These are phyloP conservation scores for Carcina quercana DNA, from an alignment of 2,888 invertebrate genomes.

Conservation along the genomic window DNA sequence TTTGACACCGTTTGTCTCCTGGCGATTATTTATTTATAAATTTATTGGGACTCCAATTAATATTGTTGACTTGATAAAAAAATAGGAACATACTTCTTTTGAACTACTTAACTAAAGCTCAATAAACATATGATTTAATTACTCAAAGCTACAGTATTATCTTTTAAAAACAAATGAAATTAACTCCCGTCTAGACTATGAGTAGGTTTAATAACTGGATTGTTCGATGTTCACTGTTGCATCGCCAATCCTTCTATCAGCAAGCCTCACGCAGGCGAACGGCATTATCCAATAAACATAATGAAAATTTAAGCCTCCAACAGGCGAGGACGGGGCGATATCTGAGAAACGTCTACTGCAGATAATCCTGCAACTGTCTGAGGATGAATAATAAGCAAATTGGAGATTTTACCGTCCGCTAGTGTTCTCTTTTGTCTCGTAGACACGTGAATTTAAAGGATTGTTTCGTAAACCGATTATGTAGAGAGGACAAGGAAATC, in stretches of 20 bases:
- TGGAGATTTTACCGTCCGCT: too few species aligned
- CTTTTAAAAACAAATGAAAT: too few species aligned
- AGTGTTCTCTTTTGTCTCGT: too few species aligned
- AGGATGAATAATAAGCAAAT: slow-evolving; percentile 47
- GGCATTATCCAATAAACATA: slow-evolving; percentile 73
- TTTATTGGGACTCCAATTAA: slow-evolving; percentile 2
- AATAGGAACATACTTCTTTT: background rate
- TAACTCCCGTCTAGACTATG: too few species aligned
- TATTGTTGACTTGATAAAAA: background rate
- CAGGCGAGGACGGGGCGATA: slow-evolving; percentile 44
- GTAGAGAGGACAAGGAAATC: too few species aligned
- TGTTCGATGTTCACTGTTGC: slow-evolving; percentile 70
- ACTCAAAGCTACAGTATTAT: too few species aligned
- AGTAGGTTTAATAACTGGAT: too few species aligned
- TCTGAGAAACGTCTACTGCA: slow-evolving; percentile 59
- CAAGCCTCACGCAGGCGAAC: slow-evolving; percentile 52
- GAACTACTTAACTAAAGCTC: background rate
- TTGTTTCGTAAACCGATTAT: too few species aligned
- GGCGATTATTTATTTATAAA: slow-evolving; percentile 14
- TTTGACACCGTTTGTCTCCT: too few species aligned
- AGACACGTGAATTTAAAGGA: too few species aligned
- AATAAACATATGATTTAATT: too few species aligned
- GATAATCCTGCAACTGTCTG: slow-evolving; percentile 54
- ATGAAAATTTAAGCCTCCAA: slow-evolving; percentile 72
- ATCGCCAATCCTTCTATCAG: slow-evolving; percentile 63